Conservation (phyloP, 2,888 invertebrate species). For the Alviniconcha strummeri region DNA sequence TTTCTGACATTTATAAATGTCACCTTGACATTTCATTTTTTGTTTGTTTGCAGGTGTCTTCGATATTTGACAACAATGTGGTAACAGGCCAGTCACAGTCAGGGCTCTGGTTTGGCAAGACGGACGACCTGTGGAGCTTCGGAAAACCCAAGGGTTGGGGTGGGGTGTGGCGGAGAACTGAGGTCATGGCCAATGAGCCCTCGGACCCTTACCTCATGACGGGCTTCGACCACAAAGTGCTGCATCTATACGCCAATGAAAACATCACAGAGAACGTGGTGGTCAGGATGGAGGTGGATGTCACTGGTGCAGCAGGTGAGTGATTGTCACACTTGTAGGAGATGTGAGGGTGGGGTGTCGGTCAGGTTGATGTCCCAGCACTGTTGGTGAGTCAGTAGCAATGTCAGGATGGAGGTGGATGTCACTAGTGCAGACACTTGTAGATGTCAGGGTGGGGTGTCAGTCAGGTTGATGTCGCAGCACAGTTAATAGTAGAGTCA, state of each 20-base stretch:
- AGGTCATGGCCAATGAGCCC: constrained; percentile 17
- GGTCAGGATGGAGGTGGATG: constrained; percentile 40
- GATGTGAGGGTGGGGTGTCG: no score
- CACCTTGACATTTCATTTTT: no score
- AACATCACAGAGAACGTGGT: neutral
- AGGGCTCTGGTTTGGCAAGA: constrained; percentile 45
- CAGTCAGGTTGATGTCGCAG: no score
- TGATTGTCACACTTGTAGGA: neutral
- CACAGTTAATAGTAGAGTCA: no score
- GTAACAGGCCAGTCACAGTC: constrained; percentile 50
- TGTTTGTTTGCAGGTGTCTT: constrained; percentile 39
- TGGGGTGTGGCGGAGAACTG: constrained; percentile 44
- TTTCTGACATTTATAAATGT: no score
- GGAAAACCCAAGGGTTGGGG: constrained; percentile 51
- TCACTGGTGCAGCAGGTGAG: constrained; percentile 47
- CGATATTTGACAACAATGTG: constrained; percentile 47
- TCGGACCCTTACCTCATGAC: constrained; percentile 50
- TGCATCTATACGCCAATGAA: constrained; percentile 38
- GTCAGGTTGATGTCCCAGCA: no score
- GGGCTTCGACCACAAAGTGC: constrained; percentile 47
- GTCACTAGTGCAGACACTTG: constrained; percentile 39
- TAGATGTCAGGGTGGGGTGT: no score
- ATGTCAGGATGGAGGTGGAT: constrained; percentile 38
- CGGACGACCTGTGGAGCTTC: constrained; percentile 47
- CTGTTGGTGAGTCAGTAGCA: no score